Conservation (phyloP, 1,140 invertebrate genomes). For the Pinna nobilis region DNA sequence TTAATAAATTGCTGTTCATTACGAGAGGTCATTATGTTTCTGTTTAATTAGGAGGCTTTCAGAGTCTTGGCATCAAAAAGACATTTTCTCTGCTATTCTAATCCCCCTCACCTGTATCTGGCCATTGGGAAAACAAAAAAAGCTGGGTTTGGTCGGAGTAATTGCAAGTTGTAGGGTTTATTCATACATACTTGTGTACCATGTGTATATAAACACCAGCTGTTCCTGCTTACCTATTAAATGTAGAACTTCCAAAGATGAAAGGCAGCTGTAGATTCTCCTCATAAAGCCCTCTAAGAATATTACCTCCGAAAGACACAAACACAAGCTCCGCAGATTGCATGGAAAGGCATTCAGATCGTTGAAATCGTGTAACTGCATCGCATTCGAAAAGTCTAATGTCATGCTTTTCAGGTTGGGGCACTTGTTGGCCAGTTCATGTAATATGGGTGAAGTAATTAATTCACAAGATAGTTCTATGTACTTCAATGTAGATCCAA, state of each 20-base stretch:
- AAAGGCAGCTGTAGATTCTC: conserved; percentile 99
- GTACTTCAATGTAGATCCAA: conserved; percentile 88
- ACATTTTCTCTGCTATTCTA: too few species aligned
- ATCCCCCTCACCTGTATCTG: too few species aligned
- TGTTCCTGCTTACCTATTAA: conserved; percentile 92
- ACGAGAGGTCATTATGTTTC: too few species aligned
- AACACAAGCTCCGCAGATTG: conserved; percentile 96
- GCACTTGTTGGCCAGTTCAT: conserved; percentile 97
- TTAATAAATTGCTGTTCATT: too few species aligned
- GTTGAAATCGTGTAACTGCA: conserved; percentile 99
- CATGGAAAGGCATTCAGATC: conserved; percentile 99
- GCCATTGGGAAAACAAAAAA: too few species aligned
- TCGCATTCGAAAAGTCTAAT: conserved; percentile 97
- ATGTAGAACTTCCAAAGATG: conserved; percentile 98
- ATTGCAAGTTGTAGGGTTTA: too few species aligned
- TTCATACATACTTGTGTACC: too few species aligned
- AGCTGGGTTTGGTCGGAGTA: too few species aligned
- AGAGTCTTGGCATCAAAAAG: too few species aligned
- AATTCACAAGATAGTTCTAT: conserved; percentile 96
- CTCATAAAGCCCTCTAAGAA: conserved; percentile 99
- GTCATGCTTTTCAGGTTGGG: conserved; percentile 98
- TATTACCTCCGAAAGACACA: conserved; percentile 99
- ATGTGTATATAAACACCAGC: too few species aligned
- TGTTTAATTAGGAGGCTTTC: too few species aligned
- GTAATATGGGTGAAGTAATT: conserved; percentile 97